Base-by-base conservation (phyloP, 2,888 invertebrate species). In the Arctia plantaginis region DNA sequence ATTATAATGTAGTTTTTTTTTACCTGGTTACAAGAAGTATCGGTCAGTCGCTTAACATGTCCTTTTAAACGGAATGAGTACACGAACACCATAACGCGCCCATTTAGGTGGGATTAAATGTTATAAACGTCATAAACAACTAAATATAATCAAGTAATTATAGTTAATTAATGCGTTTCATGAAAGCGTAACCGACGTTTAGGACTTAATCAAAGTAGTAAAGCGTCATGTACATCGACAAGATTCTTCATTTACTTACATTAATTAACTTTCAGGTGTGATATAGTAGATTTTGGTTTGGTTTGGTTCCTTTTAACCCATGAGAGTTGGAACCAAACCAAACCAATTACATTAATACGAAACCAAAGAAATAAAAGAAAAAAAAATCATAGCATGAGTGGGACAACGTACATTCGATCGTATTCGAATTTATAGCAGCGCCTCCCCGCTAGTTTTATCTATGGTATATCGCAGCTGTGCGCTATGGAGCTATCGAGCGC, bases 361-460 rank as follows among this genome's bases (percentile, higher is more conserved):
- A 70, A 47, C 44, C 18, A 70, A 64, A 44, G 44, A 64, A 71
- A 13, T 47, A 64, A 71, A 71, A 64, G 12, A 64, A 71, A 71
- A 64, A 6, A 8, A 20, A 18, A 10, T 68, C 65, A 68, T 69
- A 73, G 88, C 81, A 84, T 83, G 88, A 92, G 85, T 83, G 84
- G 86, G 91, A 92, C 77, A 79, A 77, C 78, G 80, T 74, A 62
- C 77, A 89, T 81, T 81, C 47, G 76, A 79, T 79, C 76, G 69
- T 77, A 79, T 83, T 83, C 41, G 84, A 78, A 93, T 94, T 94
- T 94, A 93, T 93, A 91, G 92, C 91, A 90, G 90, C 89, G 90
- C 93, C 94, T 93, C 92, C 92, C 93, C 91, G 93, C 93, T 93
- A 91, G 89, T 88, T 90, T 93, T 94, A 94, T 94, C 94, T 93